Base-by-base conservation (phyloP, 2,888 invertebrate species). In the Rambutsinella grinnellia region DNA sequence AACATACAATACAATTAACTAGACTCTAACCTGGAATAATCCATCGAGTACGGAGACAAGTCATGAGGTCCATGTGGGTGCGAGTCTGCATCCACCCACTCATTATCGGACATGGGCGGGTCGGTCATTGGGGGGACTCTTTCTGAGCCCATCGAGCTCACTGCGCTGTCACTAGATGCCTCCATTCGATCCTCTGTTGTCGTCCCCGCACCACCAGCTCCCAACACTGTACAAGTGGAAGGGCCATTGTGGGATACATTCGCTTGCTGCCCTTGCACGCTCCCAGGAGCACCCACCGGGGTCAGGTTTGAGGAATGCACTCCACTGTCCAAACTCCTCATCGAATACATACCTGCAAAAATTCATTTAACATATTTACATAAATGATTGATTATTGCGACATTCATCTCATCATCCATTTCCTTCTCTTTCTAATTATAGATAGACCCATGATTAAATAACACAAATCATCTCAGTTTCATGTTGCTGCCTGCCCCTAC, bases 111-210 rank as follows among this genome's bases (percentile, higher is more conserved):
- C 1, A 95, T 88, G 0, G 94, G 94, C 2, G 94, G 94, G 10
- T 95, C 94, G 15, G 84, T 82, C 81, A 84, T 82, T 27, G 81
- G 82, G 13, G 84, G 84, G 46, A 82, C 82, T 36, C 95, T 89
- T 85, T 96, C 95, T 1, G 95, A 95, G 2, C 95, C 95, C 94
- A 96, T 94, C 1, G 95, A 95, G 77, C 95, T 95, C 44, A 95
- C 95, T 0, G 95, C 95, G 85, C 95, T 95, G 87, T 96, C 96
- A 69, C 94, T 94, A 17, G 94, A 94, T 0, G 94, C 93, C 86
- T 96, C 93, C 87, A 93, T 84, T 44, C 85, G 82, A 87, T 93
- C 88, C 83, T 90, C 90, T 51, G 87, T 86, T 3, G 86, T 86
- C 76, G 86, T 84, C 10, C 26, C 56, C 8, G 71, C 75, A 19